Evolutionary conservation across 2,797 vertebrate genomes (phyloP).

Genomic region (Perodicticus potto): DNA sequence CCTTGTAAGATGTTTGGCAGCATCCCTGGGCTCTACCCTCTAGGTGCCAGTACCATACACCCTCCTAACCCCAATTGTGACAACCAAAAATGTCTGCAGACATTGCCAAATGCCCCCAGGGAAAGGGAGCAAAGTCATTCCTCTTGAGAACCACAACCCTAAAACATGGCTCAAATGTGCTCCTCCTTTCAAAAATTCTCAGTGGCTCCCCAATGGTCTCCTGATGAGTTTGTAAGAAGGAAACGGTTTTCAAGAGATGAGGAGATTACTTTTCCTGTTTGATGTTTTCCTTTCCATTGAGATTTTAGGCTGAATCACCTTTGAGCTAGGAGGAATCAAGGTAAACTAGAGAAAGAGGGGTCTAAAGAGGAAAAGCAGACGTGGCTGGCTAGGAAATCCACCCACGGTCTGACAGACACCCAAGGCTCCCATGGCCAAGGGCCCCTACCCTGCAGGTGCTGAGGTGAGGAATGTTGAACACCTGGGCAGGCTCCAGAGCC

Average conservation of each 20-base stretch:
- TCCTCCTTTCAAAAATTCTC: neutral
- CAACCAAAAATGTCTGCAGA: neutral
- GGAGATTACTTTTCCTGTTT: neutral
- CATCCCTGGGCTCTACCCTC: neutral
- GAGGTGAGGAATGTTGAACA: too few relatives aligned
- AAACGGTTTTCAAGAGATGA: neutral
- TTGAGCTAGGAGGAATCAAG: neutral
- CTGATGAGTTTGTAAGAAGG: neutral
- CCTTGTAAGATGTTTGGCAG: too few relatives aligned
- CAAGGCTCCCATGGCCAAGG: neutral
- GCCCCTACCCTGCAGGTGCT: accelerated
- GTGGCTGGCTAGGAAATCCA: neutral
- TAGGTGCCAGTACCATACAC: neutral
- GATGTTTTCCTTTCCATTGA: neutral
- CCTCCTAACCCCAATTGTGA: neutral
- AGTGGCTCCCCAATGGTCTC: neutral
- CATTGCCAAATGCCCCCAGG: accelerated
- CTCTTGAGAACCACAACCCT: neutral
- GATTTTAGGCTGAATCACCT: neutral
- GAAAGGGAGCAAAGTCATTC: neutral
- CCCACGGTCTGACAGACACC: neutral
- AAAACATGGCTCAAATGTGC: accelerated
- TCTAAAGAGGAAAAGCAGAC: neutral
- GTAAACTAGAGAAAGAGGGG: neutral
- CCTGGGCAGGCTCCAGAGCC: neutral